Conservation (phyloP, 1,140 invertebrate genomes). For the Hormaphis cornu region DNA sequence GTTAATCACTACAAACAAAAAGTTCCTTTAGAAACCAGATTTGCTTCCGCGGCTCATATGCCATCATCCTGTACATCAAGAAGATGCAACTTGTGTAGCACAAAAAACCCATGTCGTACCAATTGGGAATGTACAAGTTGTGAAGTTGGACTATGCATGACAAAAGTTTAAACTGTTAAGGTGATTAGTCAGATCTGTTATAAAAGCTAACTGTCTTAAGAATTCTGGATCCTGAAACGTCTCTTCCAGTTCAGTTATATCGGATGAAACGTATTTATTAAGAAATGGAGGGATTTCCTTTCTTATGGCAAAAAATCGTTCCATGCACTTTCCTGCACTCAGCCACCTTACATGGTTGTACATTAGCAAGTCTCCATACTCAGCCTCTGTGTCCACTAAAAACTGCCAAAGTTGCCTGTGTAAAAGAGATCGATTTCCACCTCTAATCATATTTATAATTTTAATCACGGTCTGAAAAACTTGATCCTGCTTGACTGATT, state of each 20-base stretch:
- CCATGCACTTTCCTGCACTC: constrained; percentile 23
- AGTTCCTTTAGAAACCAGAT: constrained; percentile 7
- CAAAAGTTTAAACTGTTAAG: neutral
- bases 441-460: constrained; percentile 37
- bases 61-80: neutral
- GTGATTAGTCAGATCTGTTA: no score
- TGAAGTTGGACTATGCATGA: constrained; percentile 15
- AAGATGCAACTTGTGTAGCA: neutral
- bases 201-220: no score
- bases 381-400: constrained; percentile 10
- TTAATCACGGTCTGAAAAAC: constrained; percentile 35
- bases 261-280: constrained; percentile 15
- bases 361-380: constrained; percentile 29
- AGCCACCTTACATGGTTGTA: constrained; percentile 30
- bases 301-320: constrained; percentile 24
- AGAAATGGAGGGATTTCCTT: constrained; percentile 19
- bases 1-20: neutral
- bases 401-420: constrained; percentile 26
- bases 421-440: constrained; percentile 21
- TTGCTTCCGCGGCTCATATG: neutral
- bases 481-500: constrained; percentile 34
- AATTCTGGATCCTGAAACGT: constrained; percentile 8
- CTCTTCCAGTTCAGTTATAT: constrained; percentile 21
- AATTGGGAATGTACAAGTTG: constrained; percentile 1
- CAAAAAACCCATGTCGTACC: neutral